phyloP scores from a whole-genome alignment of 2,113 vertebrate genomes.

The Potamarius usumacintae region DNA sequence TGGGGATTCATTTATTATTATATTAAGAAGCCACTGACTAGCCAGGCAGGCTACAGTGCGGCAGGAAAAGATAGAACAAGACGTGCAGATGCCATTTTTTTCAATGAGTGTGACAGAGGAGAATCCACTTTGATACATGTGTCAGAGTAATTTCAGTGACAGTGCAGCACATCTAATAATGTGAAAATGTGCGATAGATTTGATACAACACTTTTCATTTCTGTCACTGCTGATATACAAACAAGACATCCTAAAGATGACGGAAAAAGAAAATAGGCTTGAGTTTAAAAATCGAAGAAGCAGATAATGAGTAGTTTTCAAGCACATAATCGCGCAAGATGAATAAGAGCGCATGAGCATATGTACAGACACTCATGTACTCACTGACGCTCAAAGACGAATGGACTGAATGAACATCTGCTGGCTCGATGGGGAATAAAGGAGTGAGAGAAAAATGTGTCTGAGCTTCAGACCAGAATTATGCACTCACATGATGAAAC shows the following conservation, averaged over 20 bases:
- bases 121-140: neutral
- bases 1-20: constrained; percentile 62
- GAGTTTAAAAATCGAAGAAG: neutral
- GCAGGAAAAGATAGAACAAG: constrained; percentile 16
- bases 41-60: constrained; percentile 8
- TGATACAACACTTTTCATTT: neutral
- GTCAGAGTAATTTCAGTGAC: constrained; percentile 27
- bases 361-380: neutral
- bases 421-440: constrained; percentile 56
- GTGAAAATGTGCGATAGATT: constrained; percentile 19
- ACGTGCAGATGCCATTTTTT: constrained; percentile 15
- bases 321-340: neutral
- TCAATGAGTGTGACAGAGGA: neutral
- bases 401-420: constrained; percentile 63
- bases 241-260: neutral
- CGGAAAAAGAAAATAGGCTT: neutral
- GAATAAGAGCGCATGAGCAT: neutral
- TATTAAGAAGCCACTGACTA: constrained; percentile 59
- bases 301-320: neutral
- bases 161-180: constrained; percentile 12
- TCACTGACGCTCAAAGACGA: constrained; percentile 27
- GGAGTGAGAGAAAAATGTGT: constrained; percentile 54
- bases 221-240: constrained; percentile 8
- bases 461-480: constrained; percentile 57
- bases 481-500: constrained; percentile 56